These are phyloP conservation scores for Panthera uncia DNA, from an alignment of 2,113 vertebrate species.

Conservation along the genomic window DNA sequence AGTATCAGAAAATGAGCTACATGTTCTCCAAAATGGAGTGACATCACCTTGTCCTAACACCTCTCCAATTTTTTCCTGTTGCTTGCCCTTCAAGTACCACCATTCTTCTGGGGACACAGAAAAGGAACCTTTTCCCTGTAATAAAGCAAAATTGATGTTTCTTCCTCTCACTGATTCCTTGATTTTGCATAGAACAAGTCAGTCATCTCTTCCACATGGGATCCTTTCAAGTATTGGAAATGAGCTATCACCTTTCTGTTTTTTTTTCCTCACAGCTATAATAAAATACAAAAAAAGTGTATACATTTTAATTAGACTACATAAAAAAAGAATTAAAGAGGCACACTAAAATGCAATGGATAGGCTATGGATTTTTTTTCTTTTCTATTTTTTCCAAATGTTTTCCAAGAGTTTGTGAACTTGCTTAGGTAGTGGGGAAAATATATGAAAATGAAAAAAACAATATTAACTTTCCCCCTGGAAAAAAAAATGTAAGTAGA, in stretches of 20 bases:
- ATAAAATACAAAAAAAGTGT: background rate
- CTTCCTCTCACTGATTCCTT: background rate
- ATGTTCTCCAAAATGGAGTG: background rate
- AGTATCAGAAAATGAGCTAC: background rate
- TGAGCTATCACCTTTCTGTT: background rate
- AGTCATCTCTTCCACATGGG: background rate
- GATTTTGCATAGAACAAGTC: background rate
- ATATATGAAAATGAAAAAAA: background rate
- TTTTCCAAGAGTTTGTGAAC: background rate
- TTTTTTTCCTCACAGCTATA: background rate
- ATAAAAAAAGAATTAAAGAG: slow-evolving; percentile 20
- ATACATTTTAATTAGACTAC: slow-evolving; percentile 1
- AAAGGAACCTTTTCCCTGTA: background rate
- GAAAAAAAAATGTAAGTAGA: background rate
- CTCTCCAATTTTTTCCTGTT: background rate
- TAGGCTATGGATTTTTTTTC: background rate
- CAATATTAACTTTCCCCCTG: background rate
- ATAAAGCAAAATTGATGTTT: background rate
- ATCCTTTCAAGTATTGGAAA: slow-evolving; percentile 35
- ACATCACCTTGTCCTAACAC: background rate
- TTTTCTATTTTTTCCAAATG: slow-evolving; percentile 13
- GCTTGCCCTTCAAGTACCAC: background rate
- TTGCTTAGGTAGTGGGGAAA: background rate
- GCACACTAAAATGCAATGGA: background rate
- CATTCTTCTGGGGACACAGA: background rate